Evolutionary conservation across 2,888 invertebrate genomes (phyloP).

Genomic region (Leucophora obtusa): DNA sequence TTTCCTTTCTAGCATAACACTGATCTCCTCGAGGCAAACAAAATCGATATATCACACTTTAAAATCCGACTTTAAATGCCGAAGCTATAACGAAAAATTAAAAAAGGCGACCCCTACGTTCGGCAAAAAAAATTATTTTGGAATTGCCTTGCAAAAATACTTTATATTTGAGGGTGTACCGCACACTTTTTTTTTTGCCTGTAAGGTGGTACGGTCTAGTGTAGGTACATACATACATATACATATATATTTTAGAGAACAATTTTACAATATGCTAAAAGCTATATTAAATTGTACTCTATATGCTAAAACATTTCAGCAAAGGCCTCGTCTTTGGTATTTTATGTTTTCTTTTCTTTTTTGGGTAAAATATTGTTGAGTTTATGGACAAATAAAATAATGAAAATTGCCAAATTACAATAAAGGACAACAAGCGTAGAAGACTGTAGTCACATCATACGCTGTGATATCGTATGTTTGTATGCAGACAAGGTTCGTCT

Average conservation of each 20-base stretch:
- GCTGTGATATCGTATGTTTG: slow-evolving; percentile 31
- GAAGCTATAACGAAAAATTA: too few species aligned
- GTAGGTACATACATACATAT: too few species aligned
- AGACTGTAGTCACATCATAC: slow-evolving; percentile 20
- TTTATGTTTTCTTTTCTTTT: neutral
- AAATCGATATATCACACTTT: too few species aligned
- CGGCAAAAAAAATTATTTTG: too few species aligned
- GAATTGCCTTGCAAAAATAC: too few species aligned
- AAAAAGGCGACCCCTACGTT: too few species aligned
- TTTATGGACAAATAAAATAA: slow-evolving; percentile 78
- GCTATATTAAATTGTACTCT: slow-evolving; percentile 46
- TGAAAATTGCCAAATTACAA: slow-evolving; percentile 76
- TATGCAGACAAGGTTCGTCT: slow-evolving; percentile 30
- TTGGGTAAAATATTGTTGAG: slow-evolving; percentile 69
- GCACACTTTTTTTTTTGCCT: too few species aligned
- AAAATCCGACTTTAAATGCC: too few species aligned
- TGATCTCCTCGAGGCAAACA: too few species aligned
- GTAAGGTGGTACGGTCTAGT: too few species aligned
- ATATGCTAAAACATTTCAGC: slow-evolving; percentile 40
- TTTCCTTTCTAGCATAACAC: too few species aligned
- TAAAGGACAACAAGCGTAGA: slow-evolving; percentile 39
- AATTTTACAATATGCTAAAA: slow-evolving; percentile 59
- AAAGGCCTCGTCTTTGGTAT: slow-evolving; percentile 29
- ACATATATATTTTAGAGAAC: slow-evolving; percentile 18
- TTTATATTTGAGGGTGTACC: too few species aligned